Percentiles rank a stretch among this genome's conserved stretches.
phyloP scores from a whole-genome alignment of 2,888 invertebrate genomes.

The Gastrophysa polygoni region DNA sequence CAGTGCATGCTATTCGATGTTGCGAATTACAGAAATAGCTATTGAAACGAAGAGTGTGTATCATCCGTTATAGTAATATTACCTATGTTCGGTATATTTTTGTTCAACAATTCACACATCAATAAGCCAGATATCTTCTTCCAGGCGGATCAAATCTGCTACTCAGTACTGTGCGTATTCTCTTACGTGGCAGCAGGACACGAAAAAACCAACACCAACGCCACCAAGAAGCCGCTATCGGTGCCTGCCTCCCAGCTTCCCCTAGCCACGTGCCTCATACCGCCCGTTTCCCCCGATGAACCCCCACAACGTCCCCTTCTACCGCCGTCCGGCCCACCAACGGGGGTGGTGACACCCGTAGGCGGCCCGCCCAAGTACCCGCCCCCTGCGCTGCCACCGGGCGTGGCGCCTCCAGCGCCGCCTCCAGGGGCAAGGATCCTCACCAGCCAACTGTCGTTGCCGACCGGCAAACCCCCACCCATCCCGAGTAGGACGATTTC shows the following conservation, averaged over 20 bases:
- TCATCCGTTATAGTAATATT: too few species aligned
- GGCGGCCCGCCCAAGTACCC: slow-evolving; percentile 56
- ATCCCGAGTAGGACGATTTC: slow-evolving; percentile 63
- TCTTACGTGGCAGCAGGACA: slow-evolving; percentile 96
- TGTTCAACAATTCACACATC: neutral
- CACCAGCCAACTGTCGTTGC: slow-evolving; percentile 50
- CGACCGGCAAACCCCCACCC: slow-evolving; percentile 60
- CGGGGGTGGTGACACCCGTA: slow-evolving; percentile 52
- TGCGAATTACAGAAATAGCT: too few species aligned
- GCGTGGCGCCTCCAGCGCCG: slow-evolving; percentile 53
- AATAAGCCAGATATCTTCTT: slow-evolving; percentile 3
- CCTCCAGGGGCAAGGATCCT: slow-evolving; percentile 50
- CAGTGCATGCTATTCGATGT: too few species aligned
- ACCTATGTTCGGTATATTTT: too few species aligned
- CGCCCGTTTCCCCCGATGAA: slow-evolving; percentile 38
- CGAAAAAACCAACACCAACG: slow-evolving; percentile 63
- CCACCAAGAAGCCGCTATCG: slow-evolving; percentile 22
- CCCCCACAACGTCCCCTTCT: slow-evolving; percentile 23
- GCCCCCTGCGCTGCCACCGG: slow-evolving; percentile 55
- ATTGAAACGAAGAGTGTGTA: too few species aligned
- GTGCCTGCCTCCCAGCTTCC: slow-evolving; percentile 25
- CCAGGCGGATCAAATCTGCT: slow-evolving; percentile 99
- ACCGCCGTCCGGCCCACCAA: slow-evolving; percentile 41
- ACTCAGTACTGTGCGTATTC: slow-evolving; percentile 98
- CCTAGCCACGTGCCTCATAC: slow-evolving; percentile 29